A percentile compares a stretch with the other conserved stretches of the same genome.
These are phyloP conservation scores for Lymantria monacha DNA, from an alignment of 2,888 invertebrate species.

Conservation along the genomic window DNA sequence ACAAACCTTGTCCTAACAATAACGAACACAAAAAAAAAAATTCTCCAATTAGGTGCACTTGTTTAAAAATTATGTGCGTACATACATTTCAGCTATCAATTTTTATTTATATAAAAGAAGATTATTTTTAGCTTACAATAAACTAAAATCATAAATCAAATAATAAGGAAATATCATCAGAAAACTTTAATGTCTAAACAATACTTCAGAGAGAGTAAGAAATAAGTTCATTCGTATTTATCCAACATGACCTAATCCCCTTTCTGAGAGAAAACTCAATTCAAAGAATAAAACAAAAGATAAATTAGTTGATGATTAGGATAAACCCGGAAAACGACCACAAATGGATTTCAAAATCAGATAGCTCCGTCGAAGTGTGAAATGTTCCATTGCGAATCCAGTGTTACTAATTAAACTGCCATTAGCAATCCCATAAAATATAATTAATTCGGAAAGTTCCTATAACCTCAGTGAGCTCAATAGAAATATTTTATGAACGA, in stretches of 20 bases:
- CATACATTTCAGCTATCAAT: too few species aligned
- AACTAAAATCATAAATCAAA: too few species aligned
- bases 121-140: too few species aligned
- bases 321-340: conserved; percentile 5
- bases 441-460: conserved; percentile 40
- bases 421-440: conserved; percentile 35
- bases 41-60: too few species aligned
- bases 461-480: conserved; percentile 19
- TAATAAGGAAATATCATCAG: too few species aligned
- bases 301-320: background rate
- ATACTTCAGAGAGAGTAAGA: too few species aligned
- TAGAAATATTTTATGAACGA: conserved; percentile 35
- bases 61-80: too few species aligned
- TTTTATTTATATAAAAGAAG: too few species aligned
- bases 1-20: too few species aligned
- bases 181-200: too few species aligned
- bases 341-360: conserved; percentile 20
- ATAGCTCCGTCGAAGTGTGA: conserved; percentile 10
- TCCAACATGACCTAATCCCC: background rate
- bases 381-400: conserved; percentile 10
- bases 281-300: conserved; percentile 3
- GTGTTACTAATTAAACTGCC: conserved; percentile 35
- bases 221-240: too few species aligned
- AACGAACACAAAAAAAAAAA: too few species aligned
- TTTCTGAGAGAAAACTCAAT: background rate